These are phyloP conservation scores for Calyptomena viridis DNA, from an alignment of 2,113 vertebrate genomes.

Conservation along the genomic window DNA sequence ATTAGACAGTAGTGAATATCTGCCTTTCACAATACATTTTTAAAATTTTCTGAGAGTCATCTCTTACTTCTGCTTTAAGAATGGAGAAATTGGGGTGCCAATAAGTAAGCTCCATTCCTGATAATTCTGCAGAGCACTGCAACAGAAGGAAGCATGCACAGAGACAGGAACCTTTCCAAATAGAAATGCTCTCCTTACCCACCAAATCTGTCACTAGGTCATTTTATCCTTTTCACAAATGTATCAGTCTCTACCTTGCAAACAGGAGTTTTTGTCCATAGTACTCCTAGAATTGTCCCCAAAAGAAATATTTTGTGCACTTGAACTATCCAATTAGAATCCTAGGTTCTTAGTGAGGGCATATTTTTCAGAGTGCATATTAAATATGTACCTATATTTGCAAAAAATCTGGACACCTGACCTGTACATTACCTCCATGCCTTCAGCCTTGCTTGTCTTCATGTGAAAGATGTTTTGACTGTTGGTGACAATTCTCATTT, in stretches of 20 bases:
- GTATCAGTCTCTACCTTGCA: neutral
- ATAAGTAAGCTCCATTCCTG: neutral
- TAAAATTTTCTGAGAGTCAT: neutral
- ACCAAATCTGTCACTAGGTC: neutral
- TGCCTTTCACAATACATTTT: neutral
- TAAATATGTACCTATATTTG: neutral
- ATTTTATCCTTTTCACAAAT: neutral
- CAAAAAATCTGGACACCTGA: neutral
- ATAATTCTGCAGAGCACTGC: neutral
- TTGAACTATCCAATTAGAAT: neutral
- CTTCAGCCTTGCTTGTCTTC: neutral
- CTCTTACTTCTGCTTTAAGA: neutral
- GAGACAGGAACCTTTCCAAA: neutral
- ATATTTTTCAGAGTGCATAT: neutral
- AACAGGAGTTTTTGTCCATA: neutral
- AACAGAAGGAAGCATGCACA: neutral
- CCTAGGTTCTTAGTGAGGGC: neutral
- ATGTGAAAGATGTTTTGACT: neutral
- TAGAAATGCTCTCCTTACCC: neutral
- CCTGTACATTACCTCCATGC: neutral
- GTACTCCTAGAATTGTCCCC: neutral
- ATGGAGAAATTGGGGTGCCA: neutral
- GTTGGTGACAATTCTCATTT: neutral
- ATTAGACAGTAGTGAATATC: neutral
- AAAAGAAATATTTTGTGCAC: neutral